Conservation (phyloP, 1,140 invertebrate genomes). For the Danaus plexippus region DNA sequence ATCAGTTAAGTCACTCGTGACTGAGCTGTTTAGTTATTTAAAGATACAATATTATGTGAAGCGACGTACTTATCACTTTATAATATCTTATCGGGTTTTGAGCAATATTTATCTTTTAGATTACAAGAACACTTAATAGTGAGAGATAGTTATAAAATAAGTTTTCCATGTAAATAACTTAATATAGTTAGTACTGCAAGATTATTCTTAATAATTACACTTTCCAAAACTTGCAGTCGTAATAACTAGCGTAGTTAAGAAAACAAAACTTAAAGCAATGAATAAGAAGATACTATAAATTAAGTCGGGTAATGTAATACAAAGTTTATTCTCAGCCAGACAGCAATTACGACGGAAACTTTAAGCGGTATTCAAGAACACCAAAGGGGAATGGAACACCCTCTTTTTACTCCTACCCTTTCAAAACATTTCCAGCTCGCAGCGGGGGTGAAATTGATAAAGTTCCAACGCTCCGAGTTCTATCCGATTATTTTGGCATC, state of each 20-base stretch:
- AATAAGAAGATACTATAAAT: slow-evolving; percentile 66
- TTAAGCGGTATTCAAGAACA: slow-evolving; percentile 62
- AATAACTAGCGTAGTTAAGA: slow-evolving; percentile 40
- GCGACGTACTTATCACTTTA: slow-evolving; percentile 17
- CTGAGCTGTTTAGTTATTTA: slow-evolving; percentile 24
- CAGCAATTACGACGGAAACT: slow-evolving; percentile 65
- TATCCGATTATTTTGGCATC: slow-evolving; percentile 58
- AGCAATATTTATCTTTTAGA: slow-evolving; percentile 17
- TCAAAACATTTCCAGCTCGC: slow-evolving; percentile 37
- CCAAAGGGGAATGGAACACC: slow-evolving; percentile 34
- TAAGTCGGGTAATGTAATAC: slow-evolving; percentile 64
- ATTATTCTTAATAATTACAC: slow-evolving; percentile 1
- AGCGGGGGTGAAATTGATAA: slow-evolving; percentile 51
- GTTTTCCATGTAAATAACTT: slow-evolving; percentile 12
- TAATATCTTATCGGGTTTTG: slow-evolving; percentile 24
- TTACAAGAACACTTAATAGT: no score
- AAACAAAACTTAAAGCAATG: slow-evolving; percentile 53
- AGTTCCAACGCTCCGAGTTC: slow-evolving; percentile 44
- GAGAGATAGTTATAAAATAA: slow-evolving; percentile 13
- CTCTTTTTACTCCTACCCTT: slow-evolving; percentile 33
- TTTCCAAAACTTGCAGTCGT: slow-evolving; percentile 28
- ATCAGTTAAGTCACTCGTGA: slow-evolving; percentile 29
- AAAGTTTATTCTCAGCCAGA: slow-evolving; percentile 68
- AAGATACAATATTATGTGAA: slow-evolving; percentile 19
- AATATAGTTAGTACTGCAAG: slow-evolving; percentile 6